Conservation (phyloP, 2,888 invertebrate genomes). For the Mythimna albipuncta region DNA sequence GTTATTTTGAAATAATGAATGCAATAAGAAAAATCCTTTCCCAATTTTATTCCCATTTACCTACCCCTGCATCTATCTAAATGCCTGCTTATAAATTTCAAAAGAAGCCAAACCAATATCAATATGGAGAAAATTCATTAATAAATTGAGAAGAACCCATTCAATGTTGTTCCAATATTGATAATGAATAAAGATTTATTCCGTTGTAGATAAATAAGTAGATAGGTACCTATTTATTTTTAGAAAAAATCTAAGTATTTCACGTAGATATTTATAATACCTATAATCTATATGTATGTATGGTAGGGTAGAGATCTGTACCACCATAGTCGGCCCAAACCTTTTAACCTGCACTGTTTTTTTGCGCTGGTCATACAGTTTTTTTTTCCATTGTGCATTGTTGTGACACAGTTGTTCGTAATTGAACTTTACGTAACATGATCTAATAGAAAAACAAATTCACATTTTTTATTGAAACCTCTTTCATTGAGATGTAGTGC, state of each 20-base stretch:
- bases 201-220: not conserved
- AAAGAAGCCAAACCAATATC: not conserved
- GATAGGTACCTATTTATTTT: too few relatives aligned
- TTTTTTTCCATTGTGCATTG: conserved; percentile 66
- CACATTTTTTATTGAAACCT: conserved; percentile 65
- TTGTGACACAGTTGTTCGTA: conserved; percentile 82
- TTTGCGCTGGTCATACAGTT: conserved; percentile 64
- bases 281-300: too few relatives aligned
- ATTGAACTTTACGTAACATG: conserved; percentile 81
- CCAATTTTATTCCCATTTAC: too few relatives aligned
- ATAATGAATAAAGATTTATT: not conserved
- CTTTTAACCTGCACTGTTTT: conserved; percentile 45
- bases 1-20: not conserved
- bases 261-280: too few relatives aligned
- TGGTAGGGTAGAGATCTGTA: conserved; percentile 3
- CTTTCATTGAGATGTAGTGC: conserved; percentile 67
- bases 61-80: not conserved
- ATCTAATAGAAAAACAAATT: conserved; percentile 75
- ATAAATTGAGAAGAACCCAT: conserved; percentile 19
- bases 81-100: not conserved
- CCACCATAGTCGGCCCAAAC: conserved; percentile 32
- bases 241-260: not conserved
- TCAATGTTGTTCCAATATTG: conserved; percentile 6
- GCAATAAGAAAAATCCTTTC: not conserved
- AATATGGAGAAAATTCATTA: not conserved